A percentile compares a stretch with the other conserved stretches of the same genome.
These are phyloP conservation scores for Drosophila serrata DNA, from an alignment of 1,140 invertebrate species.

Conservation along the genomic window DNA sequence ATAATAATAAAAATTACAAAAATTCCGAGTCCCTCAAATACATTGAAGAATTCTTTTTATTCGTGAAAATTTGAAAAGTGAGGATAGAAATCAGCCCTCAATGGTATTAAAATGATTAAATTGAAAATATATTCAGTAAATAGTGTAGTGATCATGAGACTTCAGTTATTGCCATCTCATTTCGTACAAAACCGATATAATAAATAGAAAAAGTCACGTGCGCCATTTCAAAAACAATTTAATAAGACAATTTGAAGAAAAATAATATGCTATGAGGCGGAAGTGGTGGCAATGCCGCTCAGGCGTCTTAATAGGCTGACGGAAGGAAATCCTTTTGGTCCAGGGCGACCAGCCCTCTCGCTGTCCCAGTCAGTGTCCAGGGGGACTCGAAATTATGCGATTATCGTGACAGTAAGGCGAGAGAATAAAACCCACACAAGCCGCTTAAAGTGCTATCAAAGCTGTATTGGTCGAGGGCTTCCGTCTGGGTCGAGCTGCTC, in stretches of 20 bases:
- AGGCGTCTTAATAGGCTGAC: slow-evolving; percentile 35
- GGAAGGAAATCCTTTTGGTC: slow-evolving; percentile 19
- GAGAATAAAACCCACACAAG: slow-evolving; percentile 63
- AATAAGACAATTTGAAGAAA: slow-evolving; percentile 55
- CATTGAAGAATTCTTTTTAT: no score
- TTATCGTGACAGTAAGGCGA: slow-evolving; percentile 72
- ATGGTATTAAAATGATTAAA: not conserved
- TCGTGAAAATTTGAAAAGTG: no score
- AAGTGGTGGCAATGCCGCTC: slow-evolving; percentile 3
- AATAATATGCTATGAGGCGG: slow-evolving; percentile 49
- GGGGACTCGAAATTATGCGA: slow-evolving; percentile 67
- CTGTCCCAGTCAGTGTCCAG: slow-evolving; percentile 35
- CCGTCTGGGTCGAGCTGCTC: slow-evolving; percentile 46
- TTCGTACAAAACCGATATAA: not conserved
- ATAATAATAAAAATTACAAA: no score
- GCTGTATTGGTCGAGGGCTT: slow-evolving; percentile 55
- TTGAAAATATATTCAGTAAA: not conserved
- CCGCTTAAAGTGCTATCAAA: slow-evolving; percentile 76
- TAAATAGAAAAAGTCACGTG: slow-evolving; percentile 55
- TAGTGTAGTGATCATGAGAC: not conserved
- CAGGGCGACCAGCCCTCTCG: slow-evolving; percentile 22
- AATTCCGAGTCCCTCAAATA: no score
- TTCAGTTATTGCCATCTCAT: not conserved
- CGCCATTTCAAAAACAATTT: slow-evolving; percentile 51
- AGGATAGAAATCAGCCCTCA: no score